phyloP scores from a whole-genome alignment of 2,888 invertebrate species.

The Eueremaeus valkanovi region DNA sequence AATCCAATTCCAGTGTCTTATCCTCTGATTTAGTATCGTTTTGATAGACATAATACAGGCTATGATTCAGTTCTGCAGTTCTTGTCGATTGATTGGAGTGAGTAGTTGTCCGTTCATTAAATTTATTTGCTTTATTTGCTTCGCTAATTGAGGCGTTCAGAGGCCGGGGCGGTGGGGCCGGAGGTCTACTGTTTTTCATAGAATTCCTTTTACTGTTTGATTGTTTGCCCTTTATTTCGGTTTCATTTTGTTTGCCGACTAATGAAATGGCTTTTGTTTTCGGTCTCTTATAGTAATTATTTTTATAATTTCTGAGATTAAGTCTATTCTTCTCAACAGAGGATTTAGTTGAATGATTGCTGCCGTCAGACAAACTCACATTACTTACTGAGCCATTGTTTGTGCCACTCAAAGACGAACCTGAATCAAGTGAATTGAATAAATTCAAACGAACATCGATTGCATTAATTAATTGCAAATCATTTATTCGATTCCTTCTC shows the following conservation, averaged over 20 bases:
- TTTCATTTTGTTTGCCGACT: constrained; percentile 4
- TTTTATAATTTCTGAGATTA: constrained; percentile 1
- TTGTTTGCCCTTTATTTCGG: background rate
- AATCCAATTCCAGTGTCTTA: background rate
- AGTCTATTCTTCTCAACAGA: background rate
- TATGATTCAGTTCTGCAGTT: background rate
- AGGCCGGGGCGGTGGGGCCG: constrained; percentile 1
- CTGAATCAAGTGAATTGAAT: too few relatives aligned
- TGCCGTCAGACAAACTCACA: constrained; percentile 75
- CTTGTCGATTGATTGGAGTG: too few relatives aligned
- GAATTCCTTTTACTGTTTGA: background rate
- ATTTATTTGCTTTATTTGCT: constrained; percentile 30
- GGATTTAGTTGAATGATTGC: constrained; percentile 66
- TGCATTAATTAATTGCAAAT: too few relatives aligned
- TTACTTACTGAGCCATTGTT: too few relatives aligned
- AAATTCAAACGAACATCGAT: too few relatives aligned
- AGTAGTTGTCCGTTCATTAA: background rate
- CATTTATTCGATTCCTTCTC: too few relatives aligned
- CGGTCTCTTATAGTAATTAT: constrained; percentile 18
- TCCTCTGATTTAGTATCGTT: background rate
- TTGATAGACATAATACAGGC: constrained; percentile 4
- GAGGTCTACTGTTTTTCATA: constrained; percentile 1
- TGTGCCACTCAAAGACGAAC: constrained; percentile 43
- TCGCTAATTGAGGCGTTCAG: constrained; percentile 4
- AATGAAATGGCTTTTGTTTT: constrained; percentile 19